These are phyloP conservation scores for Macrobrachium nipponense DNA, from an alignment of 1,140 invertebrate species.

Conservation along the genomic window DNA sequence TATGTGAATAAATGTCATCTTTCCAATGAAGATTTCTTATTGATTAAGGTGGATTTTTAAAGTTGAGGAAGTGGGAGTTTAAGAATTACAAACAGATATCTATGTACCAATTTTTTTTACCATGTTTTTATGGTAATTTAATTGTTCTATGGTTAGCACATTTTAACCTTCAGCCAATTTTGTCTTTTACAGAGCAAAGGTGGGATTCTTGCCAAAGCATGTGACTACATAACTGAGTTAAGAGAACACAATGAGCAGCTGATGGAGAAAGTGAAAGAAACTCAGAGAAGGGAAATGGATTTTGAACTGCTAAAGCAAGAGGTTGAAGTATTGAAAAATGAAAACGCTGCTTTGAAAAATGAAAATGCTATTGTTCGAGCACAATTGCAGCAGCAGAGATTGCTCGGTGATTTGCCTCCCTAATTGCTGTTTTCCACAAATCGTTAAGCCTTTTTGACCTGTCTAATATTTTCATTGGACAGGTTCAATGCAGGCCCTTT, in stretches of 20 bases:
- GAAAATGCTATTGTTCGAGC: slow-evolving; percentile 64
- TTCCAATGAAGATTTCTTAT: too few species aligned
- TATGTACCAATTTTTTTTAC: too few species aligned
- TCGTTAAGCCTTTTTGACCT: neutral
- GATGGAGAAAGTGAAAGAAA: slow-evolving; percentile 70
- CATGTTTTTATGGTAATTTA: neutral
- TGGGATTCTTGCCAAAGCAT: slow-evolving; percentile 94
- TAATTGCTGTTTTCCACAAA: slow-evolving; percentile 1
- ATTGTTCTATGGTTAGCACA: neutral
- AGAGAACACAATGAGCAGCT: slow-evolving; percentile 71
- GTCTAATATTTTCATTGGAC: slow-evolving; percentile 17
- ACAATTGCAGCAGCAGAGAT: slow-evolving; percentile 70
- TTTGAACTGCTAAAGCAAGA: slow-evolving; percentile 70
- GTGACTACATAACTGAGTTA: slow-evolving; percentile 93
- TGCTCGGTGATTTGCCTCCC: slow-evolving; percentile 64
- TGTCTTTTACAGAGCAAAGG: slow-evolving; percentile 85
- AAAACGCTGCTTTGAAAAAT: slow-evolving; percentile 68
- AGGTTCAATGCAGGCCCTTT: neutral
- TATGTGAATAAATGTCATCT: too few species aligned
- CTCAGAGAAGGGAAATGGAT: slow-evolving; percentile 69
- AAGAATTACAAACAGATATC: neutral
- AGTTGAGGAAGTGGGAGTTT: neutral
- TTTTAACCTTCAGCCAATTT: neutral
- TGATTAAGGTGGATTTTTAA: neutral
- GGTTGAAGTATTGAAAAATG: slow-evolving; percentile 71